These are phyloP conservation scores for Aricia agestis DNA, from an alignment of 1,140 invertebrate species.

Conservation along the genomic window DNA sequence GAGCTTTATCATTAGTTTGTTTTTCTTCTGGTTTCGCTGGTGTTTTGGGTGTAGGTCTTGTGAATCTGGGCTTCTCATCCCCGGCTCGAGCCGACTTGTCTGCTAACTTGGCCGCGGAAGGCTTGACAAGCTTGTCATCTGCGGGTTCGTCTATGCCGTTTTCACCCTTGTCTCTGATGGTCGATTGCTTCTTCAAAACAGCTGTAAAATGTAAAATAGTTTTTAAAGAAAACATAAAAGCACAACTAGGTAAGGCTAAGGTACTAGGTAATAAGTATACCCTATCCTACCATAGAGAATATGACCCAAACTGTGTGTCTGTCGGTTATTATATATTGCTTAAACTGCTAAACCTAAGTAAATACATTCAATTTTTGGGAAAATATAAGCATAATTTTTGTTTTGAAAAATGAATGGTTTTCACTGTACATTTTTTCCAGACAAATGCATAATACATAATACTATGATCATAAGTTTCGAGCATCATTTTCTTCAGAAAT, in stretches of 20 bases:
- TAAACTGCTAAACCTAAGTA: too few relatives aligned
- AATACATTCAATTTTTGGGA: too few relatives aligned
- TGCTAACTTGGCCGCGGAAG: slow-evolving; percentile 54
- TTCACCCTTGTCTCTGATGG: slow-evolving; percentile 58
- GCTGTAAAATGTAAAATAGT: slow-evolving; percentile 43
- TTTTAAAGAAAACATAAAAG: neutral
- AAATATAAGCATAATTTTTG: too few relatives aligned
- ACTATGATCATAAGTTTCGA: neutral
- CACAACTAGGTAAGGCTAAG: too few relatives aligned
- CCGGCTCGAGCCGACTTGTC: slow-evolving; percentile 47
- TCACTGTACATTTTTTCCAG: too few relatives aligned
- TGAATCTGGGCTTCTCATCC: slow-evolving; percentile 58
- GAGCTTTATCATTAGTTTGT: slow-evolving; percentile 42
- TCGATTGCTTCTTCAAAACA: slow-evolving; percentile 60
- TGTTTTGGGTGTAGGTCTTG: slow-evolving; percentile 54
- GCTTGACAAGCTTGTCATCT: slow-evolving; percentile 63
- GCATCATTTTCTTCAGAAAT: neutral
- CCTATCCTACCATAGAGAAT: too few relatives aligned
- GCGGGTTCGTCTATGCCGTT: slow-evolving; percentile 51
- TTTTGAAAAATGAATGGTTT: too few relatives aligned
- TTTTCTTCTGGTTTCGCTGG: slow-evolving; percentile 49
- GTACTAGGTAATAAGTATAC: too few relatives aligned
- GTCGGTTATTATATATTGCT: too few relatives aligned
- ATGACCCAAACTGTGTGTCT: too few relatives aligned
- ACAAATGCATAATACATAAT: neutral